Evolutionary conservation across 2,113 vertebrate genomes (phyloP), one percentile per base, ranked within the genome.

Genomic region (Chiloscyllium plagiosum): DNA sequence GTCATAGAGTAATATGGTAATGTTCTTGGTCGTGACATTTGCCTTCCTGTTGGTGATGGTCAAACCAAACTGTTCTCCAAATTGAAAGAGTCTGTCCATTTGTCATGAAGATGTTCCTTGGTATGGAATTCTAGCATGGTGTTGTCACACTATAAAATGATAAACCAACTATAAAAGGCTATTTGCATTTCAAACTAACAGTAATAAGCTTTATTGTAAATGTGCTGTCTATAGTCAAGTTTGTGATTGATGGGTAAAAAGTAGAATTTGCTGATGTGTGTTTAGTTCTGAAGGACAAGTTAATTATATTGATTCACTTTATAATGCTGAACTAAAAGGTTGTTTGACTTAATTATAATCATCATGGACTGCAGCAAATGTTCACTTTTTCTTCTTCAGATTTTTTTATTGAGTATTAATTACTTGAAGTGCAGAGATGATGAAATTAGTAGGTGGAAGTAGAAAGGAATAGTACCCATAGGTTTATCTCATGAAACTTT

Each of bases 231-330:
- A 72, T 50, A 24, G 42, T 69, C 50, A 93, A 93, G 66, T 68
- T 68, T 94, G 42, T 69, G 65, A 94, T 47, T 69, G n/a, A 94
- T 69, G 93, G 37, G 47, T 94, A 70, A 94, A 56, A 70, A 94
- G n/a, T 26, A 70, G 66, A 94, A 70, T n/a, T 94, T 94, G 90
- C 56, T 94, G 56, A 90, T 90, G 87, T 90, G 87, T 22, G 13
- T 94, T 61, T 50, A 26, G 66, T 68, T 92, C 93, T 94, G 68
- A 94, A 94, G 93, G 37, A 70, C 66, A 5, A 94, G 93, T 70
- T 94, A 47, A 94, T 42, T 94, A 42, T 50, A 47, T 94, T 42
- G 93, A 70, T 70, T 42, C 20, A 29, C n/a, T 69, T 87, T 70
- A 42, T 42, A 70, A 20, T 17, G 10, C 37, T 68, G 37, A 24